phyloP scores from a whole-genome alignment of 2,113 vertebrate genomes.

The Gopherus evgoodei region DNA sequence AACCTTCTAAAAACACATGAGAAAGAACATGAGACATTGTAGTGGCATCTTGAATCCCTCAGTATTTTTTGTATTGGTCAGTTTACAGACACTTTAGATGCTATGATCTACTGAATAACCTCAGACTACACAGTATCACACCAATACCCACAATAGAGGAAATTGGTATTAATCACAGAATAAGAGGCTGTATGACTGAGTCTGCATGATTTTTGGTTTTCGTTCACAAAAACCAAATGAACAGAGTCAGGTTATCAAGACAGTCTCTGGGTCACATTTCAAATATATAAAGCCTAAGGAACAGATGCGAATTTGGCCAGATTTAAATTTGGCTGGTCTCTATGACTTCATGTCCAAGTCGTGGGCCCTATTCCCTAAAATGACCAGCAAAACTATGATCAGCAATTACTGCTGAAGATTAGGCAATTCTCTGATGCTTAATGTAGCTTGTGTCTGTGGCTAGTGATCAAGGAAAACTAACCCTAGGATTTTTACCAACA shows the following conservation, averaged over 20 bases:
- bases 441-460: slow-evolving; percentile 47
- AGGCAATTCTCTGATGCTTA: slow-evolving; percentile 10
- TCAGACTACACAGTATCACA: slow-evolving; percentile 13
- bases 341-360: slow-evolving; percentile 35
- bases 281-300: neutral
- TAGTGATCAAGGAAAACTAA: slow-evolving; percentile 19
- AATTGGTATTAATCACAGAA: neutral
- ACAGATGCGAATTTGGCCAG: neutral
- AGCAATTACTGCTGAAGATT: slow-evolving; percentile 21
- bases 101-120: slow-evolving; percentile 38
- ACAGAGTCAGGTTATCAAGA: slow-evolving; percentile 14
- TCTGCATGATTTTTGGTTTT: slow-evolving; percentile 14
- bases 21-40: neutral
- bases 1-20: neutral
- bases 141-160: slow-evolving; percentile 24
- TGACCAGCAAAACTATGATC: slow-evolving; percentile 21
- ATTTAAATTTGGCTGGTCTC: slow-evolving; percentile 35
- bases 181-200: neutral
- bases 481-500: neutral
- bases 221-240: slow-evolving; percentile 37
- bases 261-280: slow-evolving; percentile 22
- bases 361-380: slow-evolving; percentile 43
- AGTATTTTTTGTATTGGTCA: slow-evolving; percentile 12
- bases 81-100: slow-evolving; percentile 32
- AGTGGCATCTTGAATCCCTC: neutral